Evolutionary conservation across 2,113 vertebrate species (phyloP).

Genomic region (Alces alces): DNA sequence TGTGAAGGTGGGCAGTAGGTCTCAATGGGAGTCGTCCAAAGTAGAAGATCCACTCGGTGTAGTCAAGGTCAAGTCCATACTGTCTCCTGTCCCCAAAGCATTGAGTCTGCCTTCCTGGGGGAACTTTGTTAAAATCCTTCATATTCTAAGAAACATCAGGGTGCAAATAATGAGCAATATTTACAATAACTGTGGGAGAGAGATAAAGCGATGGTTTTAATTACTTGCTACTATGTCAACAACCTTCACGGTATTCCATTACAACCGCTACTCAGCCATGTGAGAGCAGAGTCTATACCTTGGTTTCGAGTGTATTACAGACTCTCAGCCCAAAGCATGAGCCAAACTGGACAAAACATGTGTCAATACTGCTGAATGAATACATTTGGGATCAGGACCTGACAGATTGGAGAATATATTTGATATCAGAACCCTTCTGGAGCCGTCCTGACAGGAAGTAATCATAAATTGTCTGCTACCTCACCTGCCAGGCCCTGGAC

Average conservation of each 20-base stretch:
- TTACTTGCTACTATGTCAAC: not conserved
- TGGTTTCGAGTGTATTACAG: not conserved
- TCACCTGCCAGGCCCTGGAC: not conserved
- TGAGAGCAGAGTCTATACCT: not conserved
- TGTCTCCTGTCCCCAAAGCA: not conserved
- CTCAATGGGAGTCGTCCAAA: not conserved
- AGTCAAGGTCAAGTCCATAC: not conserved
- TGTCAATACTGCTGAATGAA: not conserved
- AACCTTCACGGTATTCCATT: not conserved
- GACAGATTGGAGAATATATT: not conserved
- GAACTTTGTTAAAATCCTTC: not conserved
- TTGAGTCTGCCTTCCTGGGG: not conserved
- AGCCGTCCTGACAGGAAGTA: not conserved
- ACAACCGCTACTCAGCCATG: not conserved
- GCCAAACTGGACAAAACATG: too few species aligned
- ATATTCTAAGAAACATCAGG: not conserved
- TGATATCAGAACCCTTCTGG: not conserved
- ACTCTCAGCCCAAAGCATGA: not conserved
- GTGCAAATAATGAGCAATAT: not conserved
- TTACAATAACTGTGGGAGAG: not conserved
- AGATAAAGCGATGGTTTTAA: not conserved
- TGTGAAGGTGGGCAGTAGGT: not conserved
- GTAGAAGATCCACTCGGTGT: not conserved
- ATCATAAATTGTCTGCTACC: not conserved
- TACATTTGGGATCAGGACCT: not conserved